Evolutionary conservation across 2,888 invertebrate species (phyloP), one percentile per base, ranked within the genome.

Genomic region (Venusia cambrica): DNA sequence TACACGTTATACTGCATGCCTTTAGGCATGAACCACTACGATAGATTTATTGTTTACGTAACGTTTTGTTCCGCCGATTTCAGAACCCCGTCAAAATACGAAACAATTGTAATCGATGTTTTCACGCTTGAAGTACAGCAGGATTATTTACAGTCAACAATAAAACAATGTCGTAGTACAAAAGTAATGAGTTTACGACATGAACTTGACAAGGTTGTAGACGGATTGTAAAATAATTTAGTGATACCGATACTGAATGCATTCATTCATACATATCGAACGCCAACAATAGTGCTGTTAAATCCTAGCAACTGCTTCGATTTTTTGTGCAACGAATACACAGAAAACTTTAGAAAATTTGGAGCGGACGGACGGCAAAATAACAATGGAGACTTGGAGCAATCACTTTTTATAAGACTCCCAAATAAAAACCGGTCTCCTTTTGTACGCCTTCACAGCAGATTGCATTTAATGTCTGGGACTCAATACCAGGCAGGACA

Each of bases 171-270:
- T 64, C 38, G 20, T n/a, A n/a, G 24, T 21, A 35, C 62, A 63
- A 66, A n/a, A 62, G 57, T 62, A 53, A 59, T 51, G 45, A 30
- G 30, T 39, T 35, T 39, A 37, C 33, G 37, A 57, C 55, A 59
- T 66, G 70, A 70, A 68, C 73, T 72, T 69, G 72, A 57, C 69
- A 73, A 78, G 74, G 77, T 75, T 74, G 64, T 6, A 18, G 60
- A 51, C 59, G 49, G 58, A 60, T 51, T 59, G 66, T 71, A 71
- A 72, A 64, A 45, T 54, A 56, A 41, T 37, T 47, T 24, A 52
- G 47, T 41, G 48, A 32, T 49, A 46, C 37, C 45, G 46, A 42
- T 34, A 41, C 14, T 43, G 43, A 40, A 49, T 43, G 46, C 39
- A 36, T 32, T 38, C 21, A 33, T 39, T 45, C 45, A 47, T 36